Evolutionary conservation across 2,113 vertebrate genomes (phyloP), one percentile per base, ranked within the genome.

Genomic region (Boleophthalmus pectinirostris): DNA sequence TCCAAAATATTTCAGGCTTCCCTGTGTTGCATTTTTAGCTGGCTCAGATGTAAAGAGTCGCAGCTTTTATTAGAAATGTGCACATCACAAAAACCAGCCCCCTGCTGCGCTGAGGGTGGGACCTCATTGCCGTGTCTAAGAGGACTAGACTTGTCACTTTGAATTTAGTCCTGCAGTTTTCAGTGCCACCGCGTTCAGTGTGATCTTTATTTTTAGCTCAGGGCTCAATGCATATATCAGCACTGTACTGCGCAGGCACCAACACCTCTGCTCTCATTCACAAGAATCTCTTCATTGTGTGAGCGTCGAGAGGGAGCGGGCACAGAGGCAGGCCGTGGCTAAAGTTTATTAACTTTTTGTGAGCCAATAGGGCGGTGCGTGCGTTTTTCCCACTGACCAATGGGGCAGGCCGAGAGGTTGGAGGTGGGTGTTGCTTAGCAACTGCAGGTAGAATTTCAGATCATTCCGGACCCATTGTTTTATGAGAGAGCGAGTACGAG

Each of bases 401-500:
- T 94, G 81, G 89, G 88, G 82, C 81, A 78, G 83, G 85, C 78
- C 71, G 85, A 91, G 90, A 91, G 90, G 88, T 90, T 89, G 92
- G 91, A 93, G 90, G 92, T 91, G 90, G 92, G 92, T 93, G 93
- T 94, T 94, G 93, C 93, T 93, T 94, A 93, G 93, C 93, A 94
- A 94, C 93, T 93, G 92, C 92, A 93, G 93, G 93, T 93, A 94
- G 91, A 93, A 92, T 92, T 91, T 90, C 83, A 88, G 87, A 93
- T 93, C 90, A 93, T 88, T 91, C 91, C 85, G 86, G 88, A 93
- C 87, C 93, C 88, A 92, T 93, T 94, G 92, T 93, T 91, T 94
- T 92, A 92, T 93, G 91, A 89, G 71, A 61, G 86, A 90, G 85
- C 90, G 88, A 82, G 87, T 82, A 83, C 87, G 92, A 92, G 84